These are phyloP conservation scores for Typhlichthys subterraneus DNA, from an alignment of 2,797 vertebrate species.

Conservation along the genomic window DNA sequence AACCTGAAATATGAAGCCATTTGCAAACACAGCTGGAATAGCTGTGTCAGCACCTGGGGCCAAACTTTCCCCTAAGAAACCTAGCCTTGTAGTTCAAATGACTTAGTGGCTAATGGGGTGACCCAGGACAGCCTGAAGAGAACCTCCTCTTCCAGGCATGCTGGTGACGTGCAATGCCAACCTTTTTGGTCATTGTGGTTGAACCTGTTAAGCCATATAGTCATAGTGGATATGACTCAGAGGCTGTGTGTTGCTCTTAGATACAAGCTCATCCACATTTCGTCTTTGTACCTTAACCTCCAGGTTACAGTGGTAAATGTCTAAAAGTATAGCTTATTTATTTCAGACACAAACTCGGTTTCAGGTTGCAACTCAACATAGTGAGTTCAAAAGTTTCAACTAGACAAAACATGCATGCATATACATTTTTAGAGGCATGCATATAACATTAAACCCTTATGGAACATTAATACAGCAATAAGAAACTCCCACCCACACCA, in stretches of 20 bases:
- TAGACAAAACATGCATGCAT: no score
- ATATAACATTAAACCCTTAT: no score
- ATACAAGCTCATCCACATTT: background rate
- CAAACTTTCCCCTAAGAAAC: conserved; percentile 20
- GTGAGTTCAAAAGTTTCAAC: no score
- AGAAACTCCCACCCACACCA: no score
- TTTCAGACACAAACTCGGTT: no score
- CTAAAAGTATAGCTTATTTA: no score
- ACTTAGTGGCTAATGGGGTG: background rate
- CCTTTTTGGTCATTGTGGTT: conserved; percentile 23
- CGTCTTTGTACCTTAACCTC: no score
- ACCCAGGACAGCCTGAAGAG: conserved; percentile 29
- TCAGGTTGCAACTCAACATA: no score
- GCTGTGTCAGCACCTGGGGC: conserved; percentile 47
- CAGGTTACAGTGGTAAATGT: no score
- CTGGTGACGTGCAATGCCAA: conserved; percentile 12
- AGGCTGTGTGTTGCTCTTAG: background rate
- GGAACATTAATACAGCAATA: no score
- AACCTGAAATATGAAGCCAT: conserved; percentile 1
- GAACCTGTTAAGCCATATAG: conserved; percentile 29
- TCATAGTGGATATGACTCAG: conserved; percentile 18
- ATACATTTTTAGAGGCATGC: no score
- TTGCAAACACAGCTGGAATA: conserved; percentile 50
- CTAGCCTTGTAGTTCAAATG: conserved; percentile 37
- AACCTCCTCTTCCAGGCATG: conserved; percentile 21